Percentiles rank a stretch among this genome's conserved stretches.
phyloP scores from a whole-genome alignment of 1,140 invertebrate genomes.

The Heliconius hewitsoni region DNA sequence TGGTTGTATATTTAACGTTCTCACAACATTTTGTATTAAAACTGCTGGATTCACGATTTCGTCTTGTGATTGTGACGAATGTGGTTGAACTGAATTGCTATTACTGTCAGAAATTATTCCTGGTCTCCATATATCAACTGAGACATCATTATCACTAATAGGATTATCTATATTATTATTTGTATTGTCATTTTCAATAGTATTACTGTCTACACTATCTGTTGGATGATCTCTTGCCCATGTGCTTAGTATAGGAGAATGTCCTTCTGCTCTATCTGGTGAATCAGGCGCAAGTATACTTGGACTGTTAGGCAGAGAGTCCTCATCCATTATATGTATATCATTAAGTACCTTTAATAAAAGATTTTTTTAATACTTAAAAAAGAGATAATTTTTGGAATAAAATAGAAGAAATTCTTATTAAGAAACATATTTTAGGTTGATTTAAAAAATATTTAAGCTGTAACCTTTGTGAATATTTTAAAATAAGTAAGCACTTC shows the following conservation, averaged over 20 bases:
- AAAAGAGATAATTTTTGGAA: neutral
- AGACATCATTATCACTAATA: neutral
- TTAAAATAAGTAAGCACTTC: neutral
- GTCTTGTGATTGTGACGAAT: neutral
- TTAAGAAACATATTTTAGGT: no score
- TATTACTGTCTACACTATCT: neutral
- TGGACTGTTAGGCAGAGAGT: slow-evolving; percentile 24
- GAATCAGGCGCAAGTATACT: slow-evolving; percentile 31
- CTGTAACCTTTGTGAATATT: neutral
- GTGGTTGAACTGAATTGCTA: neutral
- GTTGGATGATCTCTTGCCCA: neutral
- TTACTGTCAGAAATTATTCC: neutral
- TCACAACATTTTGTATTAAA: neutral
- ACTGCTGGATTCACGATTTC: slow-evolving; percentile 13
- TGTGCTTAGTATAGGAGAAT: neutral
- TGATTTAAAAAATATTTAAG: no score
- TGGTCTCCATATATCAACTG: neutral
- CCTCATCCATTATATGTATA: slow-evolving; percentile 34
- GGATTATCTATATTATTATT: slow-evolving; percentile 9
- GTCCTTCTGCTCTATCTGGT: slow-evolving; percentile 2
- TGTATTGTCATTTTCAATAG: slow-evolving; percentile 21
- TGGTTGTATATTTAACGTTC: neutral
- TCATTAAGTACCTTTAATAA: slow-evolving; percentile 20
- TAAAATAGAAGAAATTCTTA: no score
- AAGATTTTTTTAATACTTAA: neutral